Percentiles rank a stretch among this genome's conserved stretches.
These are phyloP conservation scores for Gila robusta DNA, from an alignment of 2,797 vertebrate species.

Conservation along the genomic window DNA sequence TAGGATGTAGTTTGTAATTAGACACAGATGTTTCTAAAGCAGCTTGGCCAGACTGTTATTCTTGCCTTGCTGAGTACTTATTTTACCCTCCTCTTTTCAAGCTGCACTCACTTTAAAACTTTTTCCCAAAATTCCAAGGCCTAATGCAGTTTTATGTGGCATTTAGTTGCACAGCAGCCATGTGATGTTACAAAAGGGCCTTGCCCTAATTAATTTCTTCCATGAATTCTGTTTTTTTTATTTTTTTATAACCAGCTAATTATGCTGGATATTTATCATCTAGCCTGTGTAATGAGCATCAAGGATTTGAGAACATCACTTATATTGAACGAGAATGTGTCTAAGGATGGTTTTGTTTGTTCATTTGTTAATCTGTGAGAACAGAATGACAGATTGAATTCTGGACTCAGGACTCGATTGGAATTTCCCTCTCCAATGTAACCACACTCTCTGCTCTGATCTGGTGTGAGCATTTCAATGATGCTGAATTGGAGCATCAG, in stretches of 20 bases:
- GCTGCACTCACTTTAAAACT: constrained; percentile 88
- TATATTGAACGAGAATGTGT: background rate
- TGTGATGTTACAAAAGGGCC: constrained; percentile 55
- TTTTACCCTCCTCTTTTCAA: constrained; percentile 76
- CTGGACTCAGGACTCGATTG: constrained; percentile 16
- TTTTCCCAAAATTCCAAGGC: constrained; percentile 85
- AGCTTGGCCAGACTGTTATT: constrained; percentile 92
- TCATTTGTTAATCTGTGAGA: background rate
- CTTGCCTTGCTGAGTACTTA: constrained; percentile 90
- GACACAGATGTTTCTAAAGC: constrained; percentile 91
- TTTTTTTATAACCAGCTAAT: constrained; percentile 16
- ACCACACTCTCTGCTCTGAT: constrained; percentile 63
- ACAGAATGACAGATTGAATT: background rate
- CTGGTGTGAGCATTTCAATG: constrained; percentile 59
- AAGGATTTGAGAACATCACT: constrained; percentile 36
- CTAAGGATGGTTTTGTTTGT: background rate
- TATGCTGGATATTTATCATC: background rate
- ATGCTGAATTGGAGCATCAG: constrained; percentile 54
- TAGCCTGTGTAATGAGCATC: constrained; percentile 20
- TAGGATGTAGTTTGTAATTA: constrained; percentile 95
- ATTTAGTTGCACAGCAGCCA: constrained; percentile 55
- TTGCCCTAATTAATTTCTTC: constrained; percentile 10
- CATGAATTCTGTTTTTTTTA: constrained; percentile 14
- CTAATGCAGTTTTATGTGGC: constrained; percentile 82
- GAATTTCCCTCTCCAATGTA: constrained; percentile 59